A percentile compares a stretch with the other conserved stretches of the same genome.
These are phyloP conservation scores for Patella vulgata DNA, from an alignment of 1,140 invertebrate genomes.

Conservation along the genomic window DNA sequence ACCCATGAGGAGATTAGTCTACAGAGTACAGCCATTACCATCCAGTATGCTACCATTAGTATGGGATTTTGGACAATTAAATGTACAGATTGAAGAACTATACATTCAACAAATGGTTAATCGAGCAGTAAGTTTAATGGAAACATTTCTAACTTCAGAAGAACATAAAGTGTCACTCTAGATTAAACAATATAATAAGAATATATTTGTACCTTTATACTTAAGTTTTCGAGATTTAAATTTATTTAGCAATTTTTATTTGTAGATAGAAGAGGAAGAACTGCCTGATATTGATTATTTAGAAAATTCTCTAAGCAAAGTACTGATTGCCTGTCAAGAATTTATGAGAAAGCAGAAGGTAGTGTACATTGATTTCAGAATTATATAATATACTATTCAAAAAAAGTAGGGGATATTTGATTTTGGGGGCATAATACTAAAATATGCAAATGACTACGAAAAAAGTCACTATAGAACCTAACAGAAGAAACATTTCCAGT, in stretches of 20 bases:
- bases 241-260: too few relatives aligned
- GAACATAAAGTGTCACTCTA: too few relatives aligned
- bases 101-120: constrained; percentile 59
- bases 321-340: constrained; percentile 52
- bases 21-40: constrained; percentile 57
- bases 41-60: constrained; percentile 58
- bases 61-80: constrained; percentile 62
- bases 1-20: constrained; percentile 60
- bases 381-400: too few relatives aligned
- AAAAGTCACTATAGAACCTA: too few relatives aligned
- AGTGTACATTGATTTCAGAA: constrained; percentile 6
- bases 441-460: too few relatives aligned
- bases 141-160: neutral
- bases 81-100: constrained; percentile 44
- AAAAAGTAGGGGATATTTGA: too few relatives aligned
- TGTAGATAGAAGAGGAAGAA: constrained; percentile 30
- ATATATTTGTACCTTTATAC: too few relatives aligned
- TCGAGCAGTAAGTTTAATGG: constrained; percentile 37
- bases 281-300: constrained; percentile 19
- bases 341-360: constrained; percentile 59
- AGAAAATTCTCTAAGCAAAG: constrained; percentile 32
- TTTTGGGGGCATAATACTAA: too few relatives aligned
- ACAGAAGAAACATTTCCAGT: too few relatives aligned
- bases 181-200: too few relatives aligned
- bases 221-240: too few relatives aligned